Evolutionary conservation across 2,888 invertebrate genomes (phyloP), one percentile per base, ranked within the genome.

Genomic region (Cynaeus angustus): DNA sequence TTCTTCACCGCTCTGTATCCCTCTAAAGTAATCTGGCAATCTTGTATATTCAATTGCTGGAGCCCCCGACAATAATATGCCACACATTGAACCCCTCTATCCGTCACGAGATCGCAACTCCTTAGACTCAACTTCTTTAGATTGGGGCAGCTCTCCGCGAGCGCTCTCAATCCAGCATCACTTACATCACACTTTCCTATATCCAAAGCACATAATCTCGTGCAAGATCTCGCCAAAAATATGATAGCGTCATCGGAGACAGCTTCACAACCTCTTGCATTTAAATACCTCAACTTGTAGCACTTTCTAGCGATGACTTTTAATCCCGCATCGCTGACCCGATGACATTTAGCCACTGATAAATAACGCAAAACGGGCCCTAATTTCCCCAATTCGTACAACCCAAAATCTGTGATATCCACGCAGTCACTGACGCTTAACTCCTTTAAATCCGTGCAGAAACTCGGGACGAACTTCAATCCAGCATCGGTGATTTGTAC

Each of bases 121-220:
- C 96, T 91, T 62, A 97, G 87, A 72, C 96, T 96, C 55, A 97
- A 87, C 84, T 96, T 96, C 84, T 95, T 94, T 61, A 97, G 86
- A 83, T 97, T 96, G 0, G 95, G 95, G 83, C 96, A 96, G 81
- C 94, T 94, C 75, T 95, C 93, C 0, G 96, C 95, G 1, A 97
- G 87, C 3, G 95, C 93, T 80, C 94, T 89, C 55, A 97, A 86
- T 0, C 96, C 96, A 21, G 94, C 91, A 84, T 97, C 97, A 26
- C 95, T 96, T 0, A 97, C 93, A 85, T 97, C 97, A 84, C 97
- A 97, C 82, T 97, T 97, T 5, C 97, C 97, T 53, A 97, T 90
- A 82, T 97, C 97, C 6, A 97, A 86, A 0, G 97, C 96, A 59
- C 96, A 88, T 28, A 97, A 86, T 45, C 96, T 88, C 0, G 95